Evolutionary conservation across 2,888 invertebrate species (phyloP), one percentile per base, ranked within the genome.

Genomic region (Coelopa pilipes): DNA sequence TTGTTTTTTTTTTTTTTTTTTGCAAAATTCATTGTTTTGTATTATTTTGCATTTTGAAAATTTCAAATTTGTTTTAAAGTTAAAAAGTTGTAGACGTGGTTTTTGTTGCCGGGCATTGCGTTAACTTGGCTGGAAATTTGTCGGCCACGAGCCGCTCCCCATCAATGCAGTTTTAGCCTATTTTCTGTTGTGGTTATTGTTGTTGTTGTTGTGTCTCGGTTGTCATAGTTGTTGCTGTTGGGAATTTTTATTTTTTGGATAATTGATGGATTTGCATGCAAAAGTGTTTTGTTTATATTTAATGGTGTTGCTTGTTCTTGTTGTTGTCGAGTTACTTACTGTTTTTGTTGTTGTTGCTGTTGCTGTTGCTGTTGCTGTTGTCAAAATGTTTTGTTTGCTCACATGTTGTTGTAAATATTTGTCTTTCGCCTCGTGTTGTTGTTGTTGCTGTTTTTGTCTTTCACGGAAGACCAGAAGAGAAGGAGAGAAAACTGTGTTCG

Each of bases 241-340:
- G 47, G 17, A 45, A 17, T 49, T 49, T 49, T 34, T 34, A 34
- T 2, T 34, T 34, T 34, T 34, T 34, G 34, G 34, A 53, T 67
- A 67, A 67, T 67, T 67, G 53, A 53, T 67, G 67, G 21, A 67
- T 67, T 67, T 67, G 53, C 67, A 53, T 53, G 67, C 53, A 67
- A 53, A 67, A 50, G 24, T 24, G 53, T 67, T 50, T 67, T 67
- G 24, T 24, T 50, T 67, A 50, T 67, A 24, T 67, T 46, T 11
- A 34, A 34, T 53, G 21, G 11, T n/a, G 1, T 12, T 67, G 7
- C 3, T 17, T 24, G 24, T 63, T 45, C 34, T 12, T 34, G 62
- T 34, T 34, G 21, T 45, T 45, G 13, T 62, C 21, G 9, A 11
- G 11, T 10, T 21, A n/a, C 15, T 19, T 62, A 21, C 19, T n/a